Percentiles rank a stretch among this genome's conserved stretches.
These are phyloP conservation scores for Aphidius ervi DNA, from an alignment of 1,140 invertebrate genomes.

Conservation along the genomic window DNA sequence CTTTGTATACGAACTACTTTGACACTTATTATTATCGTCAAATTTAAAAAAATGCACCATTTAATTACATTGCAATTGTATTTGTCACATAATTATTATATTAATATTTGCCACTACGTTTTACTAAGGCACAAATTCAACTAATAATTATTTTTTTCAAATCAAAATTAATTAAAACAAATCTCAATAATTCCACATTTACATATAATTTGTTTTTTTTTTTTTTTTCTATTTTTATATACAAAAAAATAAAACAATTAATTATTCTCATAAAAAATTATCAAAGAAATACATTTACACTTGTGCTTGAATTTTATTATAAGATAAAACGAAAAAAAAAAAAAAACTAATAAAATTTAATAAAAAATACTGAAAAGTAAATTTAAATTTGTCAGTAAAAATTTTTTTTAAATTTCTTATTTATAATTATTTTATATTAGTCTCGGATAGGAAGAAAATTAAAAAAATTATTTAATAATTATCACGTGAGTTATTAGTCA, in stretches of 20 bases:
- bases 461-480: neutral
- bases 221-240: neutral
- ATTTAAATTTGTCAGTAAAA: too few species aligned
- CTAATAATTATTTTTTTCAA: neutral
- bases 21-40: neutral
- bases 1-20: too few species aligned
- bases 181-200: neutral
- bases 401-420: too few species aligned
- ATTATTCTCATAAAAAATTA: neutral
- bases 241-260: neutral
- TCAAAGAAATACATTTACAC: too few species aligned
- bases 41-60: constrained; percentile 1
- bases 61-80: neutral
- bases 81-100: constrained; percentile 2
- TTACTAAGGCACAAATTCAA: constrained; percentile 20
- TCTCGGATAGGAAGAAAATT: too few species aligned
- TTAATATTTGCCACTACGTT: constrained; percentile 3
- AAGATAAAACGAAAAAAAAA: too few species aligned
- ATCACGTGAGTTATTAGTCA: constrained; percentile 1
- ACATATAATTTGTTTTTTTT: neutral
- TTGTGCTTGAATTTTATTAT: too few species aligned
- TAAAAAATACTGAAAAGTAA: too few species aligned
- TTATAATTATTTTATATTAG: too few species aligned
- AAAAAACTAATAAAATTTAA: too few species aligned
- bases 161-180: constrained; percentile 1